A percentile compares a stretch with the other conserved stretches of the same genome.
These are phyloP conservation scores for Netelia virgata DNA, from an alignment of 2,888 invertebrate species.

Conservation along the genomic window DNA sequence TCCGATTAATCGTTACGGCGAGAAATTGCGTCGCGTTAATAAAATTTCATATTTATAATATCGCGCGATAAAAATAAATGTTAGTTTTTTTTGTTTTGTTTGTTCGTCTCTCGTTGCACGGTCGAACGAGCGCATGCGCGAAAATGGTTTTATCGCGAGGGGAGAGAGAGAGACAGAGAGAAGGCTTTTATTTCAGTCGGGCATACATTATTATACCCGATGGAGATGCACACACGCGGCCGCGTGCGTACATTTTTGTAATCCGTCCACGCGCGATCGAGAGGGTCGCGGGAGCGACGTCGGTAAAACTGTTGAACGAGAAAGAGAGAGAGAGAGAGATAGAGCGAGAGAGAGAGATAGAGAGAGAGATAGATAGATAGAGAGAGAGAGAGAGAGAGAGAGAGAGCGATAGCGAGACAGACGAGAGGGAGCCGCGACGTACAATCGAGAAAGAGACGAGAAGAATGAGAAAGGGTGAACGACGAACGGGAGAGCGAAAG, in stretches of 20 bases:
- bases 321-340: not conserved
- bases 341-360: no score
- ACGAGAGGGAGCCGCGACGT: not conserved
- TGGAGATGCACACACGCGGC: slow-evolving; percentile 62
- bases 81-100: slow-evolving; percentile 6
- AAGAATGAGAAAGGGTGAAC: slow-evolving; percentile 62
- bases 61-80: not conserved
- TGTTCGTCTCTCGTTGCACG: slow-evolving; percentile 23
- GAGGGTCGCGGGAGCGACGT: slow-evolving; percentile 60
- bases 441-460: slow-evolving; percentile 40
- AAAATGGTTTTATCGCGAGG: not conserved
- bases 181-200: slow-evolving; percentile 31
- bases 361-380: not conserved
- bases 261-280: slow-evolving; percentile 73
- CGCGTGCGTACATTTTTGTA: slow-evolving; percentile 72
- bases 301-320: slow-evolving; percentile 56
- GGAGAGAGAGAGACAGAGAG: no score
- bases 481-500: slow-evolving; percentile 16
- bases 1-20: no score
- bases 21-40: no score
- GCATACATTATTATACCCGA: slow-evolving; percentile 52
- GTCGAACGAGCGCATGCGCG: slow-evolving; percentile 36
- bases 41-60: no score
- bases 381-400: no score
- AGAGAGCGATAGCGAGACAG: no score